Conservation (phyloP, 2,113 vertebrate species). For the Synodontis membranacea region DNA sequence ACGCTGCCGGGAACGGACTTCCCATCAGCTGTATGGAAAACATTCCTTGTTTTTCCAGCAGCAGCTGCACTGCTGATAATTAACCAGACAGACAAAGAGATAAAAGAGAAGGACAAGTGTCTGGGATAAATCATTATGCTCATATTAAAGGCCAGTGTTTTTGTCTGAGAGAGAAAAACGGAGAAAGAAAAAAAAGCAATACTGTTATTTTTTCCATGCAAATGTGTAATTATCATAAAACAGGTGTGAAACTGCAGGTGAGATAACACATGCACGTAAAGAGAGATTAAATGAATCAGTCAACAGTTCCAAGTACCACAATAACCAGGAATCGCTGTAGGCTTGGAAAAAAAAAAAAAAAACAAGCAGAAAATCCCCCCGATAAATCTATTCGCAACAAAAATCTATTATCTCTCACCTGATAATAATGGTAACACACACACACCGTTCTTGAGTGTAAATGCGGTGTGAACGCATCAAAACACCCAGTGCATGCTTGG, state of each 20-base stretch:
- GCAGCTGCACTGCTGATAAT: conserved; percentile 36
- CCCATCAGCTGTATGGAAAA: conserved; percentile 9
- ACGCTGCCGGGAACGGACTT: neutral
- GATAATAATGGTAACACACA: neutral
- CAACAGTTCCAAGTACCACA: neutral
- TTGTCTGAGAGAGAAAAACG: neutral
- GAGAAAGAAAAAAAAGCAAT: neutral
- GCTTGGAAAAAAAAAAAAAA: neutral
- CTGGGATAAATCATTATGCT: neutral
- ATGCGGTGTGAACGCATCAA: neutral
- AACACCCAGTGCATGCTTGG: neutral
- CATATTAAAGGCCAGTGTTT: neutral
- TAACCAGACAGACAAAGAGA: neutral
- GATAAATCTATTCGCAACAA: neutral
- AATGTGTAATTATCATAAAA: neutral
- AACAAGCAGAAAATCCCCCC: neutral
- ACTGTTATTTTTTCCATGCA: conserved; percentile 17
- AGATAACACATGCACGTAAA: neutral
- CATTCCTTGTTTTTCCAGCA: conserved; percentile 8
- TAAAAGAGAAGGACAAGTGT: neutral
- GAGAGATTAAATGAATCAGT: neutral
- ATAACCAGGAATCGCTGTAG: neutral
- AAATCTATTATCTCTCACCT: neutral
- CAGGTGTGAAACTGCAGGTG: conserved; percentile 1
- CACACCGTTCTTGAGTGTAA: neutral